Conservation (phyloP, 2,113 vertebrate species). For the Micronycteris hirsuta region DNA sequence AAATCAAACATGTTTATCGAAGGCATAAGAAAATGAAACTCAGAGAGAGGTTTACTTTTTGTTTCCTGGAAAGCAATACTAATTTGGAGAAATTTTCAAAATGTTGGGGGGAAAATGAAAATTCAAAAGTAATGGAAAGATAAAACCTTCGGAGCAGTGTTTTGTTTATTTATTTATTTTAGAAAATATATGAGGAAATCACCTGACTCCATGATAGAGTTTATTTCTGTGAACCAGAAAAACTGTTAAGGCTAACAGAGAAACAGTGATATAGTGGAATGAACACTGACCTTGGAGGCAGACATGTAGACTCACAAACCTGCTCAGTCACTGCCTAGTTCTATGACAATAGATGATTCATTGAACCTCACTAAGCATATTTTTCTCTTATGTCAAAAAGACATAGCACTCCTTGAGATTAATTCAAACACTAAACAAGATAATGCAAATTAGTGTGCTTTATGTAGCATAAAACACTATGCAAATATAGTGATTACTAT, state of each 20-base stretch:
- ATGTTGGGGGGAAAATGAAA: background rate
- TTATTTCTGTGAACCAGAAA: conserved; percentile 18
- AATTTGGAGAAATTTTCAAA: background rate
- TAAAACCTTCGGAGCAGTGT: background rate
- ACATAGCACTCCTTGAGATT: background rate
- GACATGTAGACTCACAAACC: background rate
- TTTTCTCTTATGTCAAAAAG: background rate
- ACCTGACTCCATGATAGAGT: background rate
- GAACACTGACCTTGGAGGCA: background rate
- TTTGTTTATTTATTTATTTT: conserved; percentile 13
- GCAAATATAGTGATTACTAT: background rate
- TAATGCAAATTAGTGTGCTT: background rate
- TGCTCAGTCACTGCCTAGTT: background rate
- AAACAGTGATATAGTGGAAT: background rate
- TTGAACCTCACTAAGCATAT: background rate
- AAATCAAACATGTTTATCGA: background rate
- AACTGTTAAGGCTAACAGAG: background rate
- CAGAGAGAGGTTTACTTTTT: background rate
- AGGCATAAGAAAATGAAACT: conserved; percentile 15
- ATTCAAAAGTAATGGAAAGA: background rate
- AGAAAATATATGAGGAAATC: background rate
- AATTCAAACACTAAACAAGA: conserved; percentile 20
- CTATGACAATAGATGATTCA: background rate
- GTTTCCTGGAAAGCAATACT: background rate
- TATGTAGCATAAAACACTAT: background rate